Percentiles rank a stretch among this genome's conserved stretches.
Evolutionary conservation across 2,113 vertebrate species (phyloP).

Genomic region (Hiodon alosoides): DNA sequence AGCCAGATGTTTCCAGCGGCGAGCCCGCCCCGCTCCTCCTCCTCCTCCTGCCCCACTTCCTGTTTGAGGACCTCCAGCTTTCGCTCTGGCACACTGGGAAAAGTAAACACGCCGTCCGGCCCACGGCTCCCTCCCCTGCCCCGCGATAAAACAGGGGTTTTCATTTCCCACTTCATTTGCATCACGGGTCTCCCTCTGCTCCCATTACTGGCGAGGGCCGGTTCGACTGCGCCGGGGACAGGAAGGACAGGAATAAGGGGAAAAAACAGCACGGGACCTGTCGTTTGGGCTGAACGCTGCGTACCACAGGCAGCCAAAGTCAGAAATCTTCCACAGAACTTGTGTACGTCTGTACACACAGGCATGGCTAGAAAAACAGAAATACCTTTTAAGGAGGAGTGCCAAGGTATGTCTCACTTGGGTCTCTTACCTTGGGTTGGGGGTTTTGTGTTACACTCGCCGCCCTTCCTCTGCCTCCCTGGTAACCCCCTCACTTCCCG

Average conservation of each 20-base stretch:
- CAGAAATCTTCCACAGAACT: not conserved
- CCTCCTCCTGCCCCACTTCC: conserved; percentile 27
- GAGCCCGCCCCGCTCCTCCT: not conserved
- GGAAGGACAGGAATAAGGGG: not conserved
- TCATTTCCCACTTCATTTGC: not conserved
- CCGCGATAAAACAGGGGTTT: not conserved
- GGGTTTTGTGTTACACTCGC: conserved; percentile 30
- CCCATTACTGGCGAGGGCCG: not conserved
- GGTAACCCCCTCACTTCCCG: not conserved
- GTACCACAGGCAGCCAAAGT: not conserved
- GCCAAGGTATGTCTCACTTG: conserved; percentile 12
- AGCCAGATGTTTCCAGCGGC: conserved; percentile 34
- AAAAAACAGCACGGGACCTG: not conserved
- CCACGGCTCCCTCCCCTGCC: not conserved
- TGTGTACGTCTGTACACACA: not conserved
- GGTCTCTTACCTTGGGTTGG: conserved; percentile 19
- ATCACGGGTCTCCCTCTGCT: not conserved
- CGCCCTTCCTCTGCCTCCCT: conserved; percentile 23
- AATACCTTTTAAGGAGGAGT: conserved; percentile 22
- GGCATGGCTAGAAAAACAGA: conserved; percentile 24
- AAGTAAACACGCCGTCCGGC: conserved; percentile 24
- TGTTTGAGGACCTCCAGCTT: conserved; percentile 24
- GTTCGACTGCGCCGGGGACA: not conserved
- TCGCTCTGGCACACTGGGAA: conserved; percentile 18
- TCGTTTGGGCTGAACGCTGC: not conserved